These are phyloP conservation scores for Mnemiopsis leidyi DNA, from an alignment of 37 sponge, comb jelly and placozoan genomes.

Conservation along the genomic window DNA sequence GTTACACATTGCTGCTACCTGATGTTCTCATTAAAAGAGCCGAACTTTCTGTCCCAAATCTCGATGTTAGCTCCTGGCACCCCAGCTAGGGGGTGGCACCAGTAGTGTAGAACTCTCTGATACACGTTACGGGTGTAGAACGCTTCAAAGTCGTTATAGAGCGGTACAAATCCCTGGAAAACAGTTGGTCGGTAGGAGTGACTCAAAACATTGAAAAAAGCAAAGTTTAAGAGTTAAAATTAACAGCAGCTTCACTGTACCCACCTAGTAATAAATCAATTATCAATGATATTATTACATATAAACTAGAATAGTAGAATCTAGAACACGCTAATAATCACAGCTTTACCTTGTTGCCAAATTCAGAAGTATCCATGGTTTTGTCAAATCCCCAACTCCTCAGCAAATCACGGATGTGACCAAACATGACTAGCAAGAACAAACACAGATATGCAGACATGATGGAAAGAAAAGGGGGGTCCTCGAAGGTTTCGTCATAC, in stretches of 20 bases:
- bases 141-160: conserved; percentile 68
- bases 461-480: conserved; percentile 68
- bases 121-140: conserved; percentile 88
- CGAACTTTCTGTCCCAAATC: conserved; percentile 80
- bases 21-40: conserved; percentile 82
- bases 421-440: conserved; percentile 71
- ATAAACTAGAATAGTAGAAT: too few relatives aligned
- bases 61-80: conserved; percentile 83
- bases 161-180: conserved; percentile 68
- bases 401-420: conserved; percentile 73
- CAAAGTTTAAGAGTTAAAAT: too few relatives aligned
- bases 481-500: conserved; percentile 67
- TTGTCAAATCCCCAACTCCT: conserved; percentile 2
- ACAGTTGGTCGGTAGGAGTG: too few relatives aligned
- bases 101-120: conserved; percentile 78
- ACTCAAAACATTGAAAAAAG: too few relatives aligned
- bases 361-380: conserved; percentile 19
- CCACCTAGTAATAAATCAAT: too few relatives aligned
- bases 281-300: too few relatives aligned
- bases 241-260: too few relatives aligned
- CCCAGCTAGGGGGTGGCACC: conserved; percentile 84
- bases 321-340: too few relatives aligned
- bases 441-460: conserved; percentile 77
- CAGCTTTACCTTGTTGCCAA: conserved; percentile 28
- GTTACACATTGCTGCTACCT: too few relatives aligned